Conservation (phyloP, 2,888 invertebrate genomes). For the Aspidiotus destructor region DNA sequence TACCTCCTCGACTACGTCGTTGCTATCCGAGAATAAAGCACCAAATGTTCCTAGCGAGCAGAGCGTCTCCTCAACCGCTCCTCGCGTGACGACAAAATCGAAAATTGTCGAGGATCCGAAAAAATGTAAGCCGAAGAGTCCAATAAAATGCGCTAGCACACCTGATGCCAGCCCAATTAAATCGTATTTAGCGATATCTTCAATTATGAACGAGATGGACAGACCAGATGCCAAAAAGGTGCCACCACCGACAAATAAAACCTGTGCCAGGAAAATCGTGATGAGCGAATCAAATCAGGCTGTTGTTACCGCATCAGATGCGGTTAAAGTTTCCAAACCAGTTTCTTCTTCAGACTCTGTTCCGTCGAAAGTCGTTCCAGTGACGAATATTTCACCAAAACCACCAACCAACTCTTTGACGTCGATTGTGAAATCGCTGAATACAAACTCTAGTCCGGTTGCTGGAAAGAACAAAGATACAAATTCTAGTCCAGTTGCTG, state of each 20-base stretch:
- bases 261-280: background rate
- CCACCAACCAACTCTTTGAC: background rate
- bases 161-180: background rate
- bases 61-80: background rate
- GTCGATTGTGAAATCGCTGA: background rate
- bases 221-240: slow-evolving; percentile 16
- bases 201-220: slow-evolving; percentile 17
- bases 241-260: background rate
- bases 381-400: background rate
- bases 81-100: background rate
- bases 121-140: background rate
- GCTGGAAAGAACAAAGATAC: no score
- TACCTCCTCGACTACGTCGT: no score
- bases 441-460: background rate
- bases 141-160: background rate
- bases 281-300: background rate
- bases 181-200: slow-evolving; percentile 23
- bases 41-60: background rate
- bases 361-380: background rate
- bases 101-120: background rate
- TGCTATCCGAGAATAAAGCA: background rate
- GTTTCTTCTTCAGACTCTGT: background rate
- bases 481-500: background rate
- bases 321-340: background rate
- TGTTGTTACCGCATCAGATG: background rate